These are phyloP conservation scores for Aphis craccivora DNA, from an alignment of 1,140 invertebrate species.

Conservation along the genomic window DNA sequence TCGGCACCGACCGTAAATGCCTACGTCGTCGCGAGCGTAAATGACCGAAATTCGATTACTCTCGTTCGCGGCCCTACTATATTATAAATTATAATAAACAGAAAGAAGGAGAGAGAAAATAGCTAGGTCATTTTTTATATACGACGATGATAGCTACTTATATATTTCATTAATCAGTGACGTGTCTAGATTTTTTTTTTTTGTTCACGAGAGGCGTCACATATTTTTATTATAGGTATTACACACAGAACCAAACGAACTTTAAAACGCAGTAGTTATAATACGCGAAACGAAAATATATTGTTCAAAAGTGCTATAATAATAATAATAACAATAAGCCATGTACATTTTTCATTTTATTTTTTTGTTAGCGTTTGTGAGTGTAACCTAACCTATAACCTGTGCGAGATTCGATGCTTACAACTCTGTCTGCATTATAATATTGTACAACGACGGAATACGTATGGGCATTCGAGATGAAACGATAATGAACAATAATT, in stretches of 20 bases:
- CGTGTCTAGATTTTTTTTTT: background rate
- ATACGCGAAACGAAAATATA: background rate
- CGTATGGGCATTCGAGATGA: too few relatives aligned
- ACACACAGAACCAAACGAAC: background rate
- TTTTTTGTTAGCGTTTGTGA: too few relatives aligned
- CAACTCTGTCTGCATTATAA: too few relatives aligned
- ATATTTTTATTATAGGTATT: background rate
- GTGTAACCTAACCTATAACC: too few relatives aligned
- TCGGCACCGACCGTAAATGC: background rate
- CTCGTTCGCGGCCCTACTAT: background rate
- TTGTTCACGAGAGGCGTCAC: background rate
- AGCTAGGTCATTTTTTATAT: background rate
- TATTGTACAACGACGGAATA: too few relatives aligned
- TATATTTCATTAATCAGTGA: background rate
- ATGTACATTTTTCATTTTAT: too few relatives aligned
- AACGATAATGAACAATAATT: too few relatives aligned
- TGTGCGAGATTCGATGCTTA: too few relatives aligned
- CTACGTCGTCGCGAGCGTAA: background rate
- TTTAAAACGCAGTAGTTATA: background rate
- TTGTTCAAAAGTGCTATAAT: too few relatives aligned
- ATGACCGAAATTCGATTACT: slow-evolving; percentile 18
- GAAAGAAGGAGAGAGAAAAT: background rate
- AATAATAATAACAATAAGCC: too few relatives aligned
- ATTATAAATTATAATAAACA: background rate
- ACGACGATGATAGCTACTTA: background rate